These are phyloP conservation scores for Pseudococcus longispinus DNA, from an alignment of 2,888 invertebrate genomes.

Conservation along the genomic window DNA sequence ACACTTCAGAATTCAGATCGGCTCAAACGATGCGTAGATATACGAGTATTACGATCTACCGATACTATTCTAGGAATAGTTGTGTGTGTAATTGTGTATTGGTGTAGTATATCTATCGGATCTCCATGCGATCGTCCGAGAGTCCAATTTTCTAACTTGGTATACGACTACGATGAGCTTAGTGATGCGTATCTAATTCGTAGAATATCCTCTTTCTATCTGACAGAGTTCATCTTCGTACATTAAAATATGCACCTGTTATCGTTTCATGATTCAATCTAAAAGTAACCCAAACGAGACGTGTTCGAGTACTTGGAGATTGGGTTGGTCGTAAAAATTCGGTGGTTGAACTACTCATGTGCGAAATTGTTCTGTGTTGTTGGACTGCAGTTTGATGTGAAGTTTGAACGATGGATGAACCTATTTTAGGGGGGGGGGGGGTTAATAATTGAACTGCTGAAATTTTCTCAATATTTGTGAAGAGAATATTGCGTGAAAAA, in stretches of 20 bases:
- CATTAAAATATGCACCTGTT: constrained; percentile 1
- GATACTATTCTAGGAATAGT: background rate
- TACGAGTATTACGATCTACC: background rate
- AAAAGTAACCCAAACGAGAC: background rate
- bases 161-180: background rate
- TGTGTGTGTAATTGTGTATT: no score
- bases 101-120: background rate
- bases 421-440: no score
- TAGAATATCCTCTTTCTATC: background rate
- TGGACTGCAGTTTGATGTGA: no score
- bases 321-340: background rate
- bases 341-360: background rate
- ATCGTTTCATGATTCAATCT: background rate
- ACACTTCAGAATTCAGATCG: background rate
- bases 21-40: background rate
- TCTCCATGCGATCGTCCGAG: background rate
- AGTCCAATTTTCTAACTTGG: background rate
- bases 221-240: background rate
- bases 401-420: no score
- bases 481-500: no score
- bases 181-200: background rate
- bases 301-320: background rate
- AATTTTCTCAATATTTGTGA: no score
- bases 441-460: no score
- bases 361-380: background rate